A percentile compares a stretch with the other conserved stretches of the same genome.
These are phyloP conservation scores for Petrolisthes manimaculis DNA, from an alignment of 2,888 invertebrate genomes.

Conservation along the genomic window DNA sequence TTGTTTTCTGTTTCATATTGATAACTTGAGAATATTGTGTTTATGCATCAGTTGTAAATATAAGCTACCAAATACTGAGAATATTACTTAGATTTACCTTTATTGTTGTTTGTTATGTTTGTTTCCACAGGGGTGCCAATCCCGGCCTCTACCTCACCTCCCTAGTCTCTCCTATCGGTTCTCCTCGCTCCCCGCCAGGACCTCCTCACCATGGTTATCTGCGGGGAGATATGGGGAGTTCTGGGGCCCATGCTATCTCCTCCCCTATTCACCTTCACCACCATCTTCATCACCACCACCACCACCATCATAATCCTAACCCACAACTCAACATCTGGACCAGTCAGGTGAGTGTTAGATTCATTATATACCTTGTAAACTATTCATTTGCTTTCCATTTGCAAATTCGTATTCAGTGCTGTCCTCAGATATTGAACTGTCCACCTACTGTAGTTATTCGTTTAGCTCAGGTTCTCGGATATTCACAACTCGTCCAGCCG, in stretches of 20 bases:
- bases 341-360: slow-evolving; percentile 71
- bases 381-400: too few species aligned
- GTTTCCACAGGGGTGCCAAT: slow-evolving; percentile 71
- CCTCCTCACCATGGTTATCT: slow-evolving; percentile 33
- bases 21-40: too few species aligned
- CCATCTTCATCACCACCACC: slow-evolving; percentile 32
- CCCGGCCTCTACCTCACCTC: slow-evolving; percentile 35
- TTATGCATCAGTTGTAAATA: neutral
- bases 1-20: neutral
- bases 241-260: slow-evolving; percentile 4
- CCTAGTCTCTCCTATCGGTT: slow-evolving; percentile 51
- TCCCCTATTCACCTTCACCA: slow-evolving; percentile 29
- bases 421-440: too few species aligned
- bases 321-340: slow-evolving; percentile 55
- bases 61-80: neutral
- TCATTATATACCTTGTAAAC: too few species aligned
- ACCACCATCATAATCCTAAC: slow-evolving; percentile 20
- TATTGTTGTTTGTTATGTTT: slow-evolving; percentile 2
- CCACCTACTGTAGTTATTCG: neutral
- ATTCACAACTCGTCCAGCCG: neutral
- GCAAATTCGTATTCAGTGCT: too few species aligned
- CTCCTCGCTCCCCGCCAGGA: slow-evolving; percentile 5
- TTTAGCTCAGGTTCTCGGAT: neutral
- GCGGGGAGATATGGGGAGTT: neutral
- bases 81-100: neutral